Evolutionary conservation across 2,888 invertebrate genomes (phyloP).

Genomic region (Sicus ferrugineus): DNA sequence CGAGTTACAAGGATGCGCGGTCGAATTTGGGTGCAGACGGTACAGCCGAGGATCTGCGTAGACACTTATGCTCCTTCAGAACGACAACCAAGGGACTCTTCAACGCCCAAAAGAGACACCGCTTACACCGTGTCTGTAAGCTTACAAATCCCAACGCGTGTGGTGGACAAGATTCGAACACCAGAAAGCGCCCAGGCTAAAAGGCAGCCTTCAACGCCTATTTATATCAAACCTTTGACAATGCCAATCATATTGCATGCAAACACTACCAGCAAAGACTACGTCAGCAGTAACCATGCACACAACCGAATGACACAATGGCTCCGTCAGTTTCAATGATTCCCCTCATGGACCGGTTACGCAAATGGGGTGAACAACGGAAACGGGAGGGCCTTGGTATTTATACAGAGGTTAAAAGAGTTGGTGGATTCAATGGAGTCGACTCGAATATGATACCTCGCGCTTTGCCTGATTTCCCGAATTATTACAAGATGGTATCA

Average conservation of each 20-base stretch:
- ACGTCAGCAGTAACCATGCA: not conserved
- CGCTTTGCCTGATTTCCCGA: not conserved
- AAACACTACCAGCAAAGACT: not conserved
- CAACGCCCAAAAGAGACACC: not conserved
- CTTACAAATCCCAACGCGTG: not conserved
- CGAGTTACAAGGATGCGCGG: not conserved
- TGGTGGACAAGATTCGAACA: too few species aligned
- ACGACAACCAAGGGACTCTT: not conserved
- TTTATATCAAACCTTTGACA: too few species aligned
- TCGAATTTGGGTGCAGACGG: not conserved
- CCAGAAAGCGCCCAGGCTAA: too few species aligned
- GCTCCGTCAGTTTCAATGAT: not conserved
- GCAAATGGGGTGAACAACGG: slow-evolving; percentile 2
- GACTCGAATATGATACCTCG: not conserved
- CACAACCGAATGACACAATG: not conserved
- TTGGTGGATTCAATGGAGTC: not conserved
- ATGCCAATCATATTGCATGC: too few species aligned
- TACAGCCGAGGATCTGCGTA: not conserved
- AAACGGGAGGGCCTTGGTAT: not conserved
- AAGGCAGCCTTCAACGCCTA: too few species aligned
- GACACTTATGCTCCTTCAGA: not conserved
- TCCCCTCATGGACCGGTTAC: not conserved
- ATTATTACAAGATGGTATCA: not conserved
- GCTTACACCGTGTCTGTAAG: not conserved
- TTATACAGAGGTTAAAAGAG: not conserved